phyloP scores from a whole-genome alignment of 2,888 invertebrate species.

The Coecobrya sp. region DNA sequence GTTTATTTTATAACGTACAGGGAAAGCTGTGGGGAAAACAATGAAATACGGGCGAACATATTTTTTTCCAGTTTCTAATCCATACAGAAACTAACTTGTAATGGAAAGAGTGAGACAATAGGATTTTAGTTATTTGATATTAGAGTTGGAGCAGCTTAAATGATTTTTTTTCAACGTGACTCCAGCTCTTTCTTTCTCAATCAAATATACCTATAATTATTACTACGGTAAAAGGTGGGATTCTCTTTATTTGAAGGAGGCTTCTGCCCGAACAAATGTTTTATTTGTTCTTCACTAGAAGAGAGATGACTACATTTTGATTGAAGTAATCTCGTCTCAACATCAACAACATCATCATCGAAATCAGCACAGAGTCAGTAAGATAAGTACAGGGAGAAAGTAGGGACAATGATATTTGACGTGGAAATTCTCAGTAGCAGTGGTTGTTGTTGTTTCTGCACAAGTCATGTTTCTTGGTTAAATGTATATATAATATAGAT shows the following conservation, averaged over 20 bases:
- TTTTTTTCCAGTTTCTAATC: too few relatives aligned
- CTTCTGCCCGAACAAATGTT: background rate
- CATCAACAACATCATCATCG: background rate
- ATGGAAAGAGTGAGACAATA: too few relatives aligned
- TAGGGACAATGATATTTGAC: background rate
- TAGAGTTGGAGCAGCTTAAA: background rate
- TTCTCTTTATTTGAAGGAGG: background rate
- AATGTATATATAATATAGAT: background rate
- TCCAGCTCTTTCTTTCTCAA: background rate
- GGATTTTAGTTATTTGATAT: background rate
- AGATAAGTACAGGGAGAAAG: background rate
- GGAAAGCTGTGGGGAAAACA: too few relatives aligned
- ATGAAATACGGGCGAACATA: too few relatives aligned
- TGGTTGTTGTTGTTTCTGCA: conserved; percentile 5
- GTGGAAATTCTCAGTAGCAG: background rate
- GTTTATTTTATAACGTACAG: too few relatives aligned
- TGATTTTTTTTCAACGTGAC: background rate
- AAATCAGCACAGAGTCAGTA: background rate
- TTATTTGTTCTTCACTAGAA: conserved; percentile 29
- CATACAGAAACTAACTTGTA: too few relatives aligned
- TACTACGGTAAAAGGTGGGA: background rate
- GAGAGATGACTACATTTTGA: conserved; percentile 38
- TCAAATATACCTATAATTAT: background rate
- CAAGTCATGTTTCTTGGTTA: conserved; percentile 8
- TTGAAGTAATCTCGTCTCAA: conserved; percentile 36